phyloP scores from a whole-genome alignment of 2,797 vertebrate genomes.

The Propithecus perrieri region DNA sequence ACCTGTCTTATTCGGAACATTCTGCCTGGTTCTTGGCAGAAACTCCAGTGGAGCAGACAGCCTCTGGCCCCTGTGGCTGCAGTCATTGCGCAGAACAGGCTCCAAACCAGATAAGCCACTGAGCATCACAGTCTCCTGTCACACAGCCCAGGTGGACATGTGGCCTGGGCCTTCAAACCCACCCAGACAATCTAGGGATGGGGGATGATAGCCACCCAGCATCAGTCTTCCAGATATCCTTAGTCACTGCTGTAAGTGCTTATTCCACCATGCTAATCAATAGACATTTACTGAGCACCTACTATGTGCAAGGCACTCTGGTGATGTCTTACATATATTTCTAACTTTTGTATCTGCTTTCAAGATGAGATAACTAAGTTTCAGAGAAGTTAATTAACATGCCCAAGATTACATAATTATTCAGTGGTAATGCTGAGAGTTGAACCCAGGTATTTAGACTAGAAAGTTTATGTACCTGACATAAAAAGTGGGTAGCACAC shows the following conservation, averaged over 20 bases:
- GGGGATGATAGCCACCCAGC: background rate
- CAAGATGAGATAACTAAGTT: background rate
- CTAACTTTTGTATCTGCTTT: background rate
- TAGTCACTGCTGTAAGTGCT: background rate
- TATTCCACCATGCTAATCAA: background rate
- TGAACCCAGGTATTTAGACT: background rate
- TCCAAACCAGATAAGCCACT: background rate
- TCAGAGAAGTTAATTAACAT: background rate
- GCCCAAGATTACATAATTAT: background rate
- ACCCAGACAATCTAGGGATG: background rate
- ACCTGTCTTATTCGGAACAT: background rate
- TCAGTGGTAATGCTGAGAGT: background rate
- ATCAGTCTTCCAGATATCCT: background rate
- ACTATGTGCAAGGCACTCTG: background rate
- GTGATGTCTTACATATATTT: background rate
- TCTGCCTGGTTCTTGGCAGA: background rate
- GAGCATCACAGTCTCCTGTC: background rate
- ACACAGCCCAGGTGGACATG: background rate
- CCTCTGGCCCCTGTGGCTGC: background rate
- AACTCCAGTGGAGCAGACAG: background rate
- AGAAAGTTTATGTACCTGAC: background rate
- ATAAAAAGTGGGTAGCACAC: background rate
- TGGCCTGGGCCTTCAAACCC: background rate
- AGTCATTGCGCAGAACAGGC: background rate
- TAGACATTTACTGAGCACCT: background rate